A percentile compares a stretch with the other conserved stretches of the same genome.
Evolutionary conservation across 2,797 vertebrate genomes (phyloP).

Genomic region (Pipistrellus pipistrellus): DNA sequence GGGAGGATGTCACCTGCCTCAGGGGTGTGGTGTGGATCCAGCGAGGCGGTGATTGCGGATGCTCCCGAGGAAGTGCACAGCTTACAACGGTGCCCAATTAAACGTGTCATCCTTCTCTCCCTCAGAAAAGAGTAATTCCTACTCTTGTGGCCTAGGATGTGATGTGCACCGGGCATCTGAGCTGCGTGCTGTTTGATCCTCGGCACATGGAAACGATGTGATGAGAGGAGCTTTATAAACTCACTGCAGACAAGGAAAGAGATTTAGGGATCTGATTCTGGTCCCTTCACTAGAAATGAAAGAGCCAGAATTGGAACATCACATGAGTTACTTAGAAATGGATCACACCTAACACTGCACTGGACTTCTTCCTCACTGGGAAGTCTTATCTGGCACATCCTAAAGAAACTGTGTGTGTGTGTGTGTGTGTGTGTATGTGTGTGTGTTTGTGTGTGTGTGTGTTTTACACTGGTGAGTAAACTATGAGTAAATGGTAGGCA

Average conservation of each 20-base stretch:
- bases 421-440: neutral
- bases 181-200: neutral
- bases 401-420: neutral
- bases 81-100: neutral
- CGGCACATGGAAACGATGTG: neutral
- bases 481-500: too few relatives aligned
- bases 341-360: neutral
- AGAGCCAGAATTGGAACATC: neutral
- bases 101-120: fast-evolving
- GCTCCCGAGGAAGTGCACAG: neutral
- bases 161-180: neutral
- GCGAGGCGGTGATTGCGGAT: fast-evolving
- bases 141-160: neutral
- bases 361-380: neutral
- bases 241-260: neutral
- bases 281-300: neutral
- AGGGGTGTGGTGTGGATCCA: too few relatives aligned
- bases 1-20: neutral
- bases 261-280: neutral
- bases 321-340: neutral
- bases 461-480: neutral
- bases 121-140: neutral
- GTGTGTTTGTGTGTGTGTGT: neutral
- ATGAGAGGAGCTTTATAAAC: neutral
- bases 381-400: neutral